These are phyloP conservation scores for Canis aureus DNA, from an alignment of 2,113 vertebrate genomes.

Conservation along the genomic window DNA sequence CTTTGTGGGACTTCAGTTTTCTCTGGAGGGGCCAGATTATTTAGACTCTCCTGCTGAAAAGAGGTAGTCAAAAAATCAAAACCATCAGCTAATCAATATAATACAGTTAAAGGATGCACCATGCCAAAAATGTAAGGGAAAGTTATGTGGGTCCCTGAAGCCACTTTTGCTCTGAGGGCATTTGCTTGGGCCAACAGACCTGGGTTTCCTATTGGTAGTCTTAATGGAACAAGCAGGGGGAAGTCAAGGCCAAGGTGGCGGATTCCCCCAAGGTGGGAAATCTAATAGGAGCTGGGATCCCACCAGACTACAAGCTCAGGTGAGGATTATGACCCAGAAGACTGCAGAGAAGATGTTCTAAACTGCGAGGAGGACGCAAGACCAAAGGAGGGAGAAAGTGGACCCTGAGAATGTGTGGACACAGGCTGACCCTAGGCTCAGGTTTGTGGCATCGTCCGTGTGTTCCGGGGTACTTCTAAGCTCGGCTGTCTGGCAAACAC, in stretches of 20 bases:
- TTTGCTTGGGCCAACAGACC: neutral
- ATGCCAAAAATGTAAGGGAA: neutral
- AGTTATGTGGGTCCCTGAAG: neutral
- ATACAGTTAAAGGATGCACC: neutral
- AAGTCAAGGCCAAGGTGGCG: neutral
- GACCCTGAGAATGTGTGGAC: neutral
- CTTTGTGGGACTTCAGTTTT: conserved; percentile 25
- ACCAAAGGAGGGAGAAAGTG: neutral
- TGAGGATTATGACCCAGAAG: neutral
- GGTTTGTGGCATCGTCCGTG: neutral
- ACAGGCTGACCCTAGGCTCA: neutral
- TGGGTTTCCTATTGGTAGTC: neutral
- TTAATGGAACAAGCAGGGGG: neutral
- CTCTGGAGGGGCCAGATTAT: neutral
- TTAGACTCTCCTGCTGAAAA: conserved; percentile 6
- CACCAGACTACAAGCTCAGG: neutral
- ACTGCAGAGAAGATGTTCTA: neutral
- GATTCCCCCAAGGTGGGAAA: neutral
- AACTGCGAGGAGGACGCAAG: neutral
- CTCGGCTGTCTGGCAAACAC: neutral
- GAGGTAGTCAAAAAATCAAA: conserved; percentile 10
- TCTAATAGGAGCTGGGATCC: neutral
- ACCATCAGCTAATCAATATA: neutral
- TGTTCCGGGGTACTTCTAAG: neutral
- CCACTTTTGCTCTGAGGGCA: neutral